A percentile compares a stretch with the other conserved stretches of the same genome.
Evolutionary conservation across 2,888 invertebrate genomes (phyloP).

Genomic region (Heliothis peltigera): DNA sequence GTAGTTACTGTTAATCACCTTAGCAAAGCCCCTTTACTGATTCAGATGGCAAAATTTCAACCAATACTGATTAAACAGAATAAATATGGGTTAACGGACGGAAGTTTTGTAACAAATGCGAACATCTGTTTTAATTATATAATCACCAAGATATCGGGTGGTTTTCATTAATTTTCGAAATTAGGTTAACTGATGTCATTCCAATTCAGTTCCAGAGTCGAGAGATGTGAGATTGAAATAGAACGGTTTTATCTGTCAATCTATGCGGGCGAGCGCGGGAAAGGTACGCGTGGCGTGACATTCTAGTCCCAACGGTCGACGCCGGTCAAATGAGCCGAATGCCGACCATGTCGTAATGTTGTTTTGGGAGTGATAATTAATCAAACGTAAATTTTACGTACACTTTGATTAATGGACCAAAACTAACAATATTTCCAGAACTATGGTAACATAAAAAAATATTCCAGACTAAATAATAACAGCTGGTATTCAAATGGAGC

Average conservation of each 20-base stretch:
- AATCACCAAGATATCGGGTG: conserved; percentile 38
- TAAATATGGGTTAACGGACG: conserved; percentile 48
- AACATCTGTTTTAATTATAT: conserved; percentile 51
- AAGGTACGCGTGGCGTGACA: conserved; percentile 45
- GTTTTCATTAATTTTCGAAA: conserved; percentile 48
- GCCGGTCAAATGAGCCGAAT: conserved; percentile 45
- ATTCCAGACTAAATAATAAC: conserved; percentile 28
- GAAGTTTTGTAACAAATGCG: conserved; percentile 54
- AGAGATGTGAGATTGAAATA: conserved; percentile 47
- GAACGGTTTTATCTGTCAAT: conserved; percentile 60
- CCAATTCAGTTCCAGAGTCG: conserved; percentile 33
- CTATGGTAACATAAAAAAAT: not conserved
- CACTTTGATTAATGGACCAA: conserved; percentile 41
- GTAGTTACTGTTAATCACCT: conserved; percentile 60
- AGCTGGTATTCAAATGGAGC: conserved; percentile 55
- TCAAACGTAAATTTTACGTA: conserved; percentile 28
- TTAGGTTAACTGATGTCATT: conserved; percentile 52
- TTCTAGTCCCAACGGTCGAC: conserved; percentile 41
- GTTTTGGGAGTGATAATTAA: conserved; percentile 46
- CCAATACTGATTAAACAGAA: conserved; percentile 24
- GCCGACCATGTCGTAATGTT: conserved; percentile 46
- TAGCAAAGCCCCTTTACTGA: conserved; percentile 44
- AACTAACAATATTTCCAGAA: not conserved
- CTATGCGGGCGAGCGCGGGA: conserved; percentile 50
- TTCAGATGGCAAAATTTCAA: conserved; percentile 45